Conservation (phyloP, 1,140 invertebrate genomes). For the Nasonia longicornis region DNA sequence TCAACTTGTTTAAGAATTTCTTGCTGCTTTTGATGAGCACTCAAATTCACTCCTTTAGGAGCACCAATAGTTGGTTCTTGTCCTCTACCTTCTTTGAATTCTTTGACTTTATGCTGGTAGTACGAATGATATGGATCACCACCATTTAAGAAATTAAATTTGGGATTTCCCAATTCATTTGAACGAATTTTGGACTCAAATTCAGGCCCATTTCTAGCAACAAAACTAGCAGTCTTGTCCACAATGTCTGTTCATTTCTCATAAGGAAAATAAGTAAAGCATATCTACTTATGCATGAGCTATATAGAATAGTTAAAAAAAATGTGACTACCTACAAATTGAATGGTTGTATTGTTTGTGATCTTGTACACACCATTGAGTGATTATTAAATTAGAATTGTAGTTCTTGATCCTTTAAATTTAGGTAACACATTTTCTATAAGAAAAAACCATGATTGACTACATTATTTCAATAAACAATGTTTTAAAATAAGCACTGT, state of each 20-base stretch:
- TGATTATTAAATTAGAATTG: too few species aligned
- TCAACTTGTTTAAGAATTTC: slow-evolving; percentile 90
- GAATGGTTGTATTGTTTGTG: too few species aligned
- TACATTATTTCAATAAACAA: too few species aligned
- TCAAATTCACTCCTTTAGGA: slow-evolving; percentile 72
- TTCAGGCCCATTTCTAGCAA: slow-evolving; percentile 97
- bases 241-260: slow-evolving; percentile 84
- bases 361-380: too few species aligned
- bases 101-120: slow-evolving; percentile 98
- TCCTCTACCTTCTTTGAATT: slow-evolving; percentile 91
- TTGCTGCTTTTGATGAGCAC: slow-evolving; percentile 86
- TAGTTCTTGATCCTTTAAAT: too few species aligned
- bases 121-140: slow-evolving; percentile 99
- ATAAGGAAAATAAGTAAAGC: slow-evolving; percentile 30
- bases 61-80: slow-evolving; percentile 63
- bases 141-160: slow-evolving; percentile 97
- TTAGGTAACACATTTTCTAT: too few species aligned
- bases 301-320: background rate
- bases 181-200: slow-evolving; percentile 97
- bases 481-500: too few species aligned
- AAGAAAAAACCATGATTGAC: too few species aligned
- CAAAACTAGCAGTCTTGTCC: slow-evolving; percentile 98
- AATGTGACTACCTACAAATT: too few species aligned
- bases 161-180: slow-evolving; percentile 97
- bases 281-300: background rate